Evolutionary conservation across 2,113 vertebrate species (phyloP).

Genomic region (Malurus elegans): DNA sequence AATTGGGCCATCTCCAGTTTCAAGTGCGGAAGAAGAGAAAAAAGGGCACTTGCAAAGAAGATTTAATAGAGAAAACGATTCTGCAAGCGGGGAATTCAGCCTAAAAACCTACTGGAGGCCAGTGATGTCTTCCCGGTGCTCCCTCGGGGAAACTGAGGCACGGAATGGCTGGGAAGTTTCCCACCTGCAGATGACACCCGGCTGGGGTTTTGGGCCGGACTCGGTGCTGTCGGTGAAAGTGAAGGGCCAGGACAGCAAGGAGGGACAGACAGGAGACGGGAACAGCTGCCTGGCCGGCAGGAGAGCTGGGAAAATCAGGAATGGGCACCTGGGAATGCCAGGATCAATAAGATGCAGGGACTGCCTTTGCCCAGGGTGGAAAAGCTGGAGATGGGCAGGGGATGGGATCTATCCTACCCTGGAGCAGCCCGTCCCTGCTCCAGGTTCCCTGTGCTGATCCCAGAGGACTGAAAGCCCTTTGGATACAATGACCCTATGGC

Average conservation of each 20-base stretch:
- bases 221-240: not conserved
- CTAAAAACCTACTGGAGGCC: not conserved
- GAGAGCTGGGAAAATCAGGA: not conserved
- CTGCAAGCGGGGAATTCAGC: not conserved
- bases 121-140: fast-evolving
- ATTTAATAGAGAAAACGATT: not conserved
- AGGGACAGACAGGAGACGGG: not conserved
- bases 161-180: not conserved
- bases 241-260: not conserved
- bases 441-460: not conserved
- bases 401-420: not conserved
- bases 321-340: not conserved
- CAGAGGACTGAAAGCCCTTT: not conserved
- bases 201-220: not conserved
- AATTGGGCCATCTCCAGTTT: slow-evolving; percentile 51
- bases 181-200: fast-evolving
- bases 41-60: not conserved
- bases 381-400: not conserved
- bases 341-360: not conserved
- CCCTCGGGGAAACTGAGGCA: not conserved
- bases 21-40: not conserved
- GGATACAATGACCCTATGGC: not conserved
- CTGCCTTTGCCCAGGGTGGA: not conserved
- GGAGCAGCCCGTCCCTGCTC: not conserved
- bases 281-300: not conserved